Evolutionary conservation across 2,888 invertebrate species (phyloP), one percentile per base, ranked within the genome.

Genomic region (Melieria picta): DNA sequence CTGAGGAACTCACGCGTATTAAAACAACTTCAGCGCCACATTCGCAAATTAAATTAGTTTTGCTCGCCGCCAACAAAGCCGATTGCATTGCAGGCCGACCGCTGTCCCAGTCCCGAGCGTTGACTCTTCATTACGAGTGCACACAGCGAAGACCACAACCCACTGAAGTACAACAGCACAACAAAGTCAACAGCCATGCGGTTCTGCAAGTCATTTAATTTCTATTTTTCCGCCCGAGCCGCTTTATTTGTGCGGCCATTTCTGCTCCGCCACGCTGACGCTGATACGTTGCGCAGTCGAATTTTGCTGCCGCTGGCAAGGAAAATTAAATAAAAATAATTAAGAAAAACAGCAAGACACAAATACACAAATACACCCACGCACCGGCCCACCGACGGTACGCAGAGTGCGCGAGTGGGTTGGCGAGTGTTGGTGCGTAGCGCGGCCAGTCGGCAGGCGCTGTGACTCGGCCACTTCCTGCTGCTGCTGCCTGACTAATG

Each of bases 161-260:
- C 48, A 43, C 9, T 4, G 7, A 46, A 11, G 11, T 42, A 57
- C 55, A 46, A 48, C 30, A 62, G 13, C 16, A 56, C n/a, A 46
- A 42, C 7, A 52, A 9, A 52, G 61, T 55, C n/a, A 55, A 65
- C 65, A 13, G 10, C 61, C 56, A 67, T 64, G 62, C 61, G 60
- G 65, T 63, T 62, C 65, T 69, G 75, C 75, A 75, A 75, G 74
- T 75, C 75, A 74, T 75, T 74, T 72, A 73, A 73, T 72, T 73
- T 52, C 48, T 62, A 69, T 71, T 75, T 72, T 67, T 65, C 65
- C 66, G 60, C 62, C 50, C 65, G 55, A 71, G 52, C 63, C 70
- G 65, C 69, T 63, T 67, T 57, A 48, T 61, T 69, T 65, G 63
- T 47, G 52, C 10, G 42, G 50, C 52, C 52, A 57, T 60, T 70